Percentiles rank a stretch among this genome's conserved stretches.
phyloP scores from a whole-genome alignment of 2,113 vertebrate species.

The Oncorhynchus tshawytscha region DNA sequence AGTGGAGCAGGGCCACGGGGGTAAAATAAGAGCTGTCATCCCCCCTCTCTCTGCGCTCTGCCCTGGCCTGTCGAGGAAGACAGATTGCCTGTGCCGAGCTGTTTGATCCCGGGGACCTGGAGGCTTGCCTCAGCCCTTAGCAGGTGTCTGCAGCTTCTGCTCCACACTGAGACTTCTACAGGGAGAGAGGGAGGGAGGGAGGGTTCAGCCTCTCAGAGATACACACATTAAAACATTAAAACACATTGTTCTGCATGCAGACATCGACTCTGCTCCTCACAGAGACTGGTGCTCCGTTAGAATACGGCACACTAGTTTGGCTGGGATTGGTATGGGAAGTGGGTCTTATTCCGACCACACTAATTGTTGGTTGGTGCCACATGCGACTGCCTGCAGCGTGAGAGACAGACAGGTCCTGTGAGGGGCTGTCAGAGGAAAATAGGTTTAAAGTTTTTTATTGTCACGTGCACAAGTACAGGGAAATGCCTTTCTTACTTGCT shows the following conservation, averaged over 20 bases:
- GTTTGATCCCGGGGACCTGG: slow-evolving; percentile 60
- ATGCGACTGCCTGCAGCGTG: slow-evolving; percentile 26
- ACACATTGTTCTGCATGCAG: not conserved
- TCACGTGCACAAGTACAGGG: no score
- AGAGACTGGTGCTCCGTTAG: not conserved
- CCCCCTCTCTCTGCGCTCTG: slow-evolving; percentile 23
- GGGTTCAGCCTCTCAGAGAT: slow-evolving; percentile 7
- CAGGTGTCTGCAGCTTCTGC: slow-evolving; percentile 49
- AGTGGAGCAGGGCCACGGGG: not conserved
- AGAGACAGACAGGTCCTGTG: slow-evolving; percentile 35
- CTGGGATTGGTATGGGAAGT: not conserved
- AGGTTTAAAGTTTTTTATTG: no score
- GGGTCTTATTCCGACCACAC: slow-evolving; percentile 12
- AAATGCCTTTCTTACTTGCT: no score
- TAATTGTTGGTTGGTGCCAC: slow-evolving; percentile 20
- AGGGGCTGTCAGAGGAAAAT: slow-evolving; percentile 26
- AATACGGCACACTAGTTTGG: not conserved
- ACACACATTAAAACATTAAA: slow-evolving; percentile 15
- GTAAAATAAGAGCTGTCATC: slow-evolving; percentile 1
- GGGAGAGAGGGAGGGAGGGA: not conserved
- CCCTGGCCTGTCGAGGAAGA: slow-evolving; percentile 59
- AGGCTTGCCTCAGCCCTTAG: slow-evolving; percentile 46
- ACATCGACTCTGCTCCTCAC: not conserved
- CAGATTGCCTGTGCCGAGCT: slow-evolving; percentile 54
- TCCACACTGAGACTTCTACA: slow-evolving; percentile 9